phyloP scores from a whole-genome alignment of 2,888 invertebrate genomes.

The Apodemia duryi region DNA sequence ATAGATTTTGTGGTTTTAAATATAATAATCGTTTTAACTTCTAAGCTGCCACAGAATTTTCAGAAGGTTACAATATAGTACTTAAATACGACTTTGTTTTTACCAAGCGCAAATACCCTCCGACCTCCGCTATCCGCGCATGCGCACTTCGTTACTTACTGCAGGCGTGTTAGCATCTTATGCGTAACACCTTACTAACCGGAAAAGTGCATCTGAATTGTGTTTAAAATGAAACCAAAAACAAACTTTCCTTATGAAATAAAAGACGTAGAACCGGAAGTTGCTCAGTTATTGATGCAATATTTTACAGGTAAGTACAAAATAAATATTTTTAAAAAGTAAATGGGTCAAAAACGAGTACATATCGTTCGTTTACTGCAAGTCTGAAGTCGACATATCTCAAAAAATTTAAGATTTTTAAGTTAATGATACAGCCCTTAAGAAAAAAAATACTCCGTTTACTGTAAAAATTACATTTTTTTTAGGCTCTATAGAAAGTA shows the following conservation, averaged over 20 bases:
- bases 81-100: background rate
- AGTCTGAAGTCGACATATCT: no score
- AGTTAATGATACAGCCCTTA: no score
- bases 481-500: no score
- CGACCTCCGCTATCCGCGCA: background rate
- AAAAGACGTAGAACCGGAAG: slow-evolving; percentile 34
- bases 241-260: slow-evolving; percentile 34
- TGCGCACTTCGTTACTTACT: background rate
- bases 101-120: background rate
- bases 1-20: no score
- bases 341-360: no score
- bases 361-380: no score
- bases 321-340: background rate
- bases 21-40: no score
- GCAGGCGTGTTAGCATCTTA: background rate
- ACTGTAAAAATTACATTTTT: no score
- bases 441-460: no score
- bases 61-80: no score
- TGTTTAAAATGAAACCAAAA: slow-evolving; percentile 11
- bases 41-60: no score
- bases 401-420: no score
- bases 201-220: slow-evolving; percentile 1
- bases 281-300: slow-evolving; percentile 35
- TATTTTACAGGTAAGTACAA: slow-evolving; percentile 37
- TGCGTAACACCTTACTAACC: slow-evolving; percentile 8